These are phyloP conservation scores for Tetragnatha versicolor DNA, from an alignment of 1,140 invertebrate species.

Conservation along the genomic window DNA sequence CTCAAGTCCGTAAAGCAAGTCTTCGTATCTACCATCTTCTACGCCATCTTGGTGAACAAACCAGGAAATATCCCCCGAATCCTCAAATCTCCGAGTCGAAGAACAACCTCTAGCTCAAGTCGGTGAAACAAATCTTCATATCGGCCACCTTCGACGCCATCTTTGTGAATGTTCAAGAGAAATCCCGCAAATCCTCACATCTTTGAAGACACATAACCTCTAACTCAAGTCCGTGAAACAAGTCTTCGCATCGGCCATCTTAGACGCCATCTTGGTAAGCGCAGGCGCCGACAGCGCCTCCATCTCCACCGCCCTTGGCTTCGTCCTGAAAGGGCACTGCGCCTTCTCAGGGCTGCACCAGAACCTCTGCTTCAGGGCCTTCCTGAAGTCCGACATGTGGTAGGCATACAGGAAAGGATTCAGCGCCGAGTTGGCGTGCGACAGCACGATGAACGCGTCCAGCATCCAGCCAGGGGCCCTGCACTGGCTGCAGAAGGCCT, in stretches of 20 bases:
- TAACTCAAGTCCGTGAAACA: slow-evolving; percentile 25
- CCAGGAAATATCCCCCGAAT: too few relatives aligned
- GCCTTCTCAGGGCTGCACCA: slow-evolving; percentile 59
- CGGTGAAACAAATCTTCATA: not conserved
- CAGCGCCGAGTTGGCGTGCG: slow-evolving; percentile 86
- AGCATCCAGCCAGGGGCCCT: slow-evolving; percentile 74
- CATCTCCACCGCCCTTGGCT: slow-evolving; percentile 24
- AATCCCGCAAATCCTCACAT: too few relatives aligned
- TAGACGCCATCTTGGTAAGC: slow-evolving; percentile 19
- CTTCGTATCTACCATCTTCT: not conserved
- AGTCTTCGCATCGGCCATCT: slow-evolving; percentile 1
- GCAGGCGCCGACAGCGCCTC: slow-evolving; percentile 43
- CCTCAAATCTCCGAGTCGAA: too few relatives aligned
- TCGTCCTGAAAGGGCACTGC: slow-evolving; percentile 40
- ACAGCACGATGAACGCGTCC: slow-evolving; percentile 84
- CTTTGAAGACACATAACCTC: too few relatives aligned
- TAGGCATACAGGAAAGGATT: slow-evolving; percentile 90
- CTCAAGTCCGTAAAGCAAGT: not conserved
- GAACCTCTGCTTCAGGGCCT: slow-evolving; percentile 70
- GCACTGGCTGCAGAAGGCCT: slow-evolving; percentile 78
- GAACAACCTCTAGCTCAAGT: slow-evolving; percentile 6
- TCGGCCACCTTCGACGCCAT: not conserved
- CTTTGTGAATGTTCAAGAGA: slow-evolving; percentile 4
- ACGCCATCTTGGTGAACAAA: not conserved
- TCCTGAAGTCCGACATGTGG: slow-evolving; percentile 83